Conservation (phyloP, 2,888 invertebrate genomes). For the Hyalella azteca region DNA sequence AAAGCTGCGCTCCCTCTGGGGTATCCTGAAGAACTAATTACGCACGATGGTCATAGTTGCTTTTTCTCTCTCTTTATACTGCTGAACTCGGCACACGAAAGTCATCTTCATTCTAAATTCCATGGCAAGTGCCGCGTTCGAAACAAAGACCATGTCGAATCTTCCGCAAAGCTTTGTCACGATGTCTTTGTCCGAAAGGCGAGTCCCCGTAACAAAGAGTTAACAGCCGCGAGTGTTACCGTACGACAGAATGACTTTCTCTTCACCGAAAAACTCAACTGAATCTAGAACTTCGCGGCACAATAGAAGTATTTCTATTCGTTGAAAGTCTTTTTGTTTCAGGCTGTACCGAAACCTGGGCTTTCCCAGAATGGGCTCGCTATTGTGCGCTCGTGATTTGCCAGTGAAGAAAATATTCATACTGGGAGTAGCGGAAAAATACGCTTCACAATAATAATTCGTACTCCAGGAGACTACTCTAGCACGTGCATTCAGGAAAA, state of each 20-base stretch:
- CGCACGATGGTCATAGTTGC: too few species aligned
- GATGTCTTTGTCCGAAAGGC: neutral
- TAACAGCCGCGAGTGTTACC: constrained; percentile 5
- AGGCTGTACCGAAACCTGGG: neutral
- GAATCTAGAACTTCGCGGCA: neutral
- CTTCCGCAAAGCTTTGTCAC: neutral
- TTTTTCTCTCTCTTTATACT: neutral
- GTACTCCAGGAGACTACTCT: too few species aligned
- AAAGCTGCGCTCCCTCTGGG: too few species aligned
- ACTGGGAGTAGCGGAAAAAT: too few species aligned
- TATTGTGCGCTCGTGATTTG: too few species aligned
- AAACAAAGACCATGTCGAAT: constrained; percentile 5
- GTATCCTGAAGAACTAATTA: too few species aligned
- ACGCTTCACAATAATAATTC: too few species aligned
- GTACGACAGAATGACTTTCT: constrained; percentile 8
- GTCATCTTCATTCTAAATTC: neutral
- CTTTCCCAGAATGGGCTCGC: neutral
- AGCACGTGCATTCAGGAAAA: too few species aligned
- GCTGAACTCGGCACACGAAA: neutral
- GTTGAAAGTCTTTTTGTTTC: neutral
- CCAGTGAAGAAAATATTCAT: too few species aligned
- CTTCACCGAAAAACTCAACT: neutral
- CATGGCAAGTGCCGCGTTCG: constrained; percentile 4
- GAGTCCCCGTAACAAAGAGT: neutral
- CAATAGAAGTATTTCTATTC: neutral